Evolutionary conservation across 2,113 vertebrate genomes (phyloP).

Genomic region (Gopherus evgoodei): DNA sequence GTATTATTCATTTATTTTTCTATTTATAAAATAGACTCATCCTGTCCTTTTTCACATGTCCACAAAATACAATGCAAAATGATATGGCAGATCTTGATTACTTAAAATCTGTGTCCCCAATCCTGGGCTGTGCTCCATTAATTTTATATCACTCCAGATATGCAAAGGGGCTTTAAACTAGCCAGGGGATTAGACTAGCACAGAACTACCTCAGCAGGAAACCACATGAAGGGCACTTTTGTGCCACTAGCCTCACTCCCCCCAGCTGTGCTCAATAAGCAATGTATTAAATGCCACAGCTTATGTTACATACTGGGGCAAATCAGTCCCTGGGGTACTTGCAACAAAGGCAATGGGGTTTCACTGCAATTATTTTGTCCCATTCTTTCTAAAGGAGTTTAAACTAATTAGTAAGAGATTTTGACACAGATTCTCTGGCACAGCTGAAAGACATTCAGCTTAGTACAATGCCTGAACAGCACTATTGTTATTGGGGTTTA

Average conservation of each 20-base stretch:
- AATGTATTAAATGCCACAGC: constrained; percentile 16
- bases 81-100: constrained; percentile 41
- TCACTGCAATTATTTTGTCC: background rate
- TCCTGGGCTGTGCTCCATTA: background rate
- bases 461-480: background rate
- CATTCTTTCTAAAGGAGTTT: background rate
- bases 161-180: background rate
- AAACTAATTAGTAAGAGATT: background rate
- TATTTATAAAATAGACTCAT: background rate
- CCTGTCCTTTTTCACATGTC: background rate
- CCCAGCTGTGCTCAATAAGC: background rate
- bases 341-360: background rate
- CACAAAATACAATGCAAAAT: constrained; percentile 13
- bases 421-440: background rate
- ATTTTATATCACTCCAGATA: background rate
- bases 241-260: background rate
- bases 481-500: background rate
- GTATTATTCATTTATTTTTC: background rate
- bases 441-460: background rate
- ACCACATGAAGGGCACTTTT: background rate
- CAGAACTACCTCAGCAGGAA: constrained; percentile 4
- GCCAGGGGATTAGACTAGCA: background rate
- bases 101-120: background rate
- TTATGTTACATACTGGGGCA: background rate
- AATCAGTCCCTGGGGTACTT: background rate